Evolutionary conservation across 2,888 invertebrate species (phyloP), one percentile per base, ranked within the genome.

Genomic region (Eristalis arbustorum): DNA sequence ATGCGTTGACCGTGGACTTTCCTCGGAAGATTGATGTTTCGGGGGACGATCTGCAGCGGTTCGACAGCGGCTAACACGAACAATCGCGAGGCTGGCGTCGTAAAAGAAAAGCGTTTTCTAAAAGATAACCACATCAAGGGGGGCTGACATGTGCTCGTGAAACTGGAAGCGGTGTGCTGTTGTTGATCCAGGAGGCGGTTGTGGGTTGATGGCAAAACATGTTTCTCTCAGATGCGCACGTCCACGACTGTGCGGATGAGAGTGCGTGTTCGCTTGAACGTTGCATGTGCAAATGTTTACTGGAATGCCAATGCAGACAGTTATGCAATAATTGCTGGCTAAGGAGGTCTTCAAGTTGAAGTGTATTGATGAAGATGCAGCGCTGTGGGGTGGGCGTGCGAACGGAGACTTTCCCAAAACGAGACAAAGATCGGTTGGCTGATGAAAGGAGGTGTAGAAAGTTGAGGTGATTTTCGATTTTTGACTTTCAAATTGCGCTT

Each of bases 31-130:
- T 31, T 31, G 31, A 31, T 31, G 31, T 31, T 31, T 31, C 31
- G 31, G 31, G 31, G 56, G 69, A 71, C 37, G 71, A 81, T 81
- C 61, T 49, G 72, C 64, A 72, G 71, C 34, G 40, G 13, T 56
- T 25, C n/a, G 25, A 61, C 42, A 37, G 75, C 42, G 22, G 62
- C 49, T 13, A 37, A 37, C 37, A 37, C 37, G 37, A 57, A 62
- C 67, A 74, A 74, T 80, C 67, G 61, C 14, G 22, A 40, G 11
- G 57, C 63, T 31, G 8, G 40, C 64, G 73, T 73, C 74, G 56
- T 68, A 74, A 74, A 80, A 68, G 64, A 74, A 80, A 73, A 59
- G 42, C 56, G n/a, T 73, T 80, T 80, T 80, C 73, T 62, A 62
- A 66, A 67, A 72, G 25, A 49, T 49, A 73, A 37, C 34, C 71